A percentile compares a stretch with the other conserved stretches of the same genome.
Evolutionary conservation across 1,140 invertebrate species (phyloP).

Genomic region (Potamilus streckersoni): DNA sequence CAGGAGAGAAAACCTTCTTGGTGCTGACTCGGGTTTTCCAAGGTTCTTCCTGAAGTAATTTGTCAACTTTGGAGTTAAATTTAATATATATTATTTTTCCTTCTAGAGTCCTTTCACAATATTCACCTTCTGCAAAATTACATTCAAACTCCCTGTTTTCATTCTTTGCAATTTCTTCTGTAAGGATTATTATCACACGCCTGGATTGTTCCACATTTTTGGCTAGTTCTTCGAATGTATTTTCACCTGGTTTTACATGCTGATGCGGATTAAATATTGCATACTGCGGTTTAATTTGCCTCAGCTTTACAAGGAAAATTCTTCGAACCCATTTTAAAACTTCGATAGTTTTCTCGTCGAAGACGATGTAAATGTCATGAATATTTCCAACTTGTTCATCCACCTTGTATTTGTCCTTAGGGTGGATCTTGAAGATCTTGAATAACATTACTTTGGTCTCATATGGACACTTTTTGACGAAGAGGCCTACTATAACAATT

Average conservation of each 20-base stretch:
- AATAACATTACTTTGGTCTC: conserved; percentile 46
- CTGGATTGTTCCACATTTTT: conserved; percentile 26
- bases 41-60: background rate
- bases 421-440: conserved; percentile 36
- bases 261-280: conserved; percentile 21
- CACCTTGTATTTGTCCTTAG: conserved; percentile 31
- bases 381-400: conserved; percentile 16
- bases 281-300: conserved; percentile 33
- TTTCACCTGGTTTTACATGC: conserved; percentile 24
- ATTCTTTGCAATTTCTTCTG: conserved; percentile 26
- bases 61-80: too few relatives aligned
- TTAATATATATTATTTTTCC: too few relatives aligned
- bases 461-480: conserved; percentile 42
- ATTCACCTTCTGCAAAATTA: too few relatives aligned
- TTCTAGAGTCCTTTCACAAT: too few relatives aligned
- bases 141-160: too few relatives aligned
- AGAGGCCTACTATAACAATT: conserved; percentile 28
- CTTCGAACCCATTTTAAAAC: conserved; percentile 37
- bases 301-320: conserved; percentile 34
- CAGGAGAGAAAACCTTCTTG: background rate
- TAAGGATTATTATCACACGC: conserved; percentile 31
- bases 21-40: background rate
- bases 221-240: conserved; percentile 19
- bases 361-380: conserved; percentile 35
- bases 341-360: conserved; percentile 33